Conservation (phyloP, 2,113 vertebrate species). For the Oenanthe oenanthe region DNA sequence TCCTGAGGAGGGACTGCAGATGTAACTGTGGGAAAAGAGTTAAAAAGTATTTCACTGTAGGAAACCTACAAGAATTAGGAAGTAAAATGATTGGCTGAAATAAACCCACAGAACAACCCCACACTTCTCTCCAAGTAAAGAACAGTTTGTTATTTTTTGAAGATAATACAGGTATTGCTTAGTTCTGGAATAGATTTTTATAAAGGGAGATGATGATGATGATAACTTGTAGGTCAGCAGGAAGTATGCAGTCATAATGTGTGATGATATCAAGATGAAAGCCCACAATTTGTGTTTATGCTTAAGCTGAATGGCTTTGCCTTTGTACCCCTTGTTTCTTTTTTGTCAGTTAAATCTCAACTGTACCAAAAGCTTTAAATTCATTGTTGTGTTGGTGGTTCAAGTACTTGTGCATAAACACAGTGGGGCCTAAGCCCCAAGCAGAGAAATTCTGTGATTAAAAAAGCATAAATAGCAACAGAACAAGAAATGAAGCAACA, state of each 20-base stretch:
- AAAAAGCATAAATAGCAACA: background rate
- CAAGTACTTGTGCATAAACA: background rate
- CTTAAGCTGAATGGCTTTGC: background rate
- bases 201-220: background rate
- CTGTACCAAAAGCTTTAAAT: background rate
- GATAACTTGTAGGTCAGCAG: background rate
- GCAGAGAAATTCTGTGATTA: background rate
- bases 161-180: background rate
- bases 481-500: background rate
- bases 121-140: too few species aligned
- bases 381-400: background rate
- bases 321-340: background rate
- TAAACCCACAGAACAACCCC: fast-evolving
- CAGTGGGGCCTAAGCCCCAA: background rate
- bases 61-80: background rate
- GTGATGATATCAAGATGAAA: background rate
- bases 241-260: fast-evolving
- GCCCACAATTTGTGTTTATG: background rate
- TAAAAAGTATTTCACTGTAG: background rate
- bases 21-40: background rate
- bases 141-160: background rate
- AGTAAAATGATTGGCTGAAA: background rate
- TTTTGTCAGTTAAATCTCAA: background rate
- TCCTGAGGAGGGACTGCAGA: background rate
- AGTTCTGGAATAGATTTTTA: background rate